These are phyloP conservation scores for Galerucella calmariensis DNA, from an alignment of 2,888 invertebrate genomes.

Conservation along the genomic window DNA sequence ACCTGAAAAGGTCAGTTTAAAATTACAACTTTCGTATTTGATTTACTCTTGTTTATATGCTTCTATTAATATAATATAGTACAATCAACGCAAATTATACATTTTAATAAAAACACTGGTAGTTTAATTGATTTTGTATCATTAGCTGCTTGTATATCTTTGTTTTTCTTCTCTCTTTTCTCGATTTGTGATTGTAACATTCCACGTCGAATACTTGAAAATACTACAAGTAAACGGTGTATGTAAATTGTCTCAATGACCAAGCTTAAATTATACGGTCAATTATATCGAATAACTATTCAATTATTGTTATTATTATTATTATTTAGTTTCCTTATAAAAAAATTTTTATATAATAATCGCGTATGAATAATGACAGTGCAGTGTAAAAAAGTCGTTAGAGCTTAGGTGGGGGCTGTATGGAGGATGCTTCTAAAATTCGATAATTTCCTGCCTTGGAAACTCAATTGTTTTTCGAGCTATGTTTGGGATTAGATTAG, in stretches of 20 bases:
- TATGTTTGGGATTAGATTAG: too few relatives aligned
- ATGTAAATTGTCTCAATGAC: background rate
- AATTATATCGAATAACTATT: background rate
- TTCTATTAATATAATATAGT: background rate
- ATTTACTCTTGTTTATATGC: background rate
- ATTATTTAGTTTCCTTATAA: background rate
- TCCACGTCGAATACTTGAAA: background rate
- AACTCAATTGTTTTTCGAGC: too few relatives aligned
- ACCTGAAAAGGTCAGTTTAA: background rate
- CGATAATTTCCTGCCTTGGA: too few relatives aligned
- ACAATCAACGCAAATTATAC: background rate
- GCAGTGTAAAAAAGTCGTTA: too few relatives aligned
- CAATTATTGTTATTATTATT: background rate
- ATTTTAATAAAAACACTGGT: background rate
- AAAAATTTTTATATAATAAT: too few relatives aligned
- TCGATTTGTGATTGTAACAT: background rate
- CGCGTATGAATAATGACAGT: too few relatives aligned
- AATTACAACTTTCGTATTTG: background rate
- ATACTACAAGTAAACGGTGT: background rate
- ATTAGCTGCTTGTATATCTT: background rate
- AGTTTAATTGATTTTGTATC: slow-evolving; percentile 2
- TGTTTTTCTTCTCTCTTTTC: background rate
- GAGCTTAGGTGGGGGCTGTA: too few relatives aligned
- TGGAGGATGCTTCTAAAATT: too few relatives aligned
- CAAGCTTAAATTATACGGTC: background rate